These are phyloP conservation scores for Hippocampus abdominalis DNA, from an alignment of 2,113 vertebrate species.

Conservation along the genomic window DNA sequence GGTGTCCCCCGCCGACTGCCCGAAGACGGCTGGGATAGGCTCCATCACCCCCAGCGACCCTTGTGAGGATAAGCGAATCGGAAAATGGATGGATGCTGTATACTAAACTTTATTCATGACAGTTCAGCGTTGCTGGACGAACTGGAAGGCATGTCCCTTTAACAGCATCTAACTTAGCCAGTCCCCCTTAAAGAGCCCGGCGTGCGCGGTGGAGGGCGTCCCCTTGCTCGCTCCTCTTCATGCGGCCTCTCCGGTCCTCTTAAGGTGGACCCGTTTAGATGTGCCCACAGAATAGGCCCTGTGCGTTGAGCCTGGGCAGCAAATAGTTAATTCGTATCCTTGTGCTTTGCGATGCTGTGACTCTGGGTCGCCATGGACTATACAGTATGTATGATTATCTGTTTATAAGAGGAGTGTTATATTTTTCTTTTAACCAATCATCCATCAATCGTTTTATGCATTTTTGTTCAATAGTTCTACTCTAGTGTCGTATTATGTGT, in stretches of 20 bases:
- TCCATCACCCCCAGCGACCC: too few relatives aligned
- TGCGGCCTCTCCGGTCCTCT: conserved; percentile 67
- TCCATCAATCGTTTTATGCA: background rate
- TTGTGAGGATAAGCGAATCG: too few relatives aligned
- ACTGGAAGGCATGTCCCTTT: conserved; percentile 67
- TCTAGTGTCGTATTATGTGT: background rate
- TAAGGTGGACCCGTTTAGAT: conserved; percentile 76
- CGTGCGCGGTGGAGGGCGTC: conserved; percentile 75
- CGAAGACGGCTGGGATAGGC: too few relatives aligned
- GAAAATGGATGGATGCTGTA: background rate
- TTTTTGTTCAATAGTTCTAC: background rate
- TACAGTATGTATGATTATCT: background rate
- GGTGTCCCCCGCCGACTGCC: too few relatives aligned
- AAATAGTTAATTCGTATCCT: conserved; percentile 72
- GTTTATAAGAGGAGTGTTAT: background rate
- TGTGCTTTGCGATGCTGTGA: conserved; percentile 1
- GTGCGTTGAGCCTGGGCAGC: conserved; percentile 23
- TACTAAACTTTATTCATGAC: background rate
- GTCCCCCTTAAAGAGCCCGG: conserved; percentile 81
- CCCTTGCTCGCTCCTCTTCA: conserved; percentile 70
- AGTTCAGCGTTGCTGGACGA: background rate
- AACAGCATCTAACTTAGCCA: conserved; percentile 69
- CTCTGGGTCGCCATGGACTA: background rate
- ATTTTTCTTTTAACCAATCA: background rate
- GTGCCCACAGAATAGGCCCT: conserved; percentile 29